Evolutionary conservation across 2,888 invertebrate species (phyloP), one percentile per base, ranked within the genome.

Genomic region (Oligia strigilis): DNA sequence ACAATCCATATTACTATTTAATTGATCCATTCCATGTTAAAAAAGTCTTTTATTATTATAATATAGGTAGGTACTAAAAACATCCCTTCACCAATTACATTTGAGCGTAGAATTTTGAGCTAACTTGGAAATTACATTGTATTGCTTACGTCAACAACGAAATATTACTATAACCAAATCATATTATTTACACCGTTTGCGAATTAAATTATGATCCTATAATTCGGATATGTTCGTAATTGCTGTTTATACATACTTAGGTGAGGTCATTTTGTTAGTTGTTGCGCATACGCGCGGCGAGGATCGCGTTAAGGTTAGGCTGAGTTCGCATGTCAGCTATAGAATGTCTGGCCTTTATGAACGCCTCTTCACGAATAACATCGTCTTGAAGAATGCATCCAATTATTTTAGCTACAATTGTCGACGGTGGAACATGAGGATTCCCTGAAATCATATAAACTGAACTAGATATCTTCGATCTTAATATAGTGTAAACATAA

Each of bases 331-430:
- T 93, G 89, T 97, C 97, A 4, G 96, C 96, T 86, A 96, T 95
- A n/a, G 97, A 96, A 88, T 96, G 96, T 52, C 96, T 94, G 58
- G 95, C 93, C 86, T 95, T 95, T 88, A 93, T 92, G 72, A 95
- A 88, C 13, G 96, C 95, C 89, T 96, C 95, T 88, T 97, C 96
- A 74, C 96, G 97, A 88, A 97, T 96, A 46, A 96, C 96, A 86
- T 98, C 97, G 90, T 97, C 97, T 87, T 97, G 97, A 85, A 98
- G 96, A 86, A 98, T 97, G 80, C 98, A 97, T 88, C 98, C 98
- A 97, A 98, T 98, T 90, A 98, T 98, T 94, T 98, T 98, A 94
- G 98, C 98, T 94, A 98, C 98, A 96, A 98, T 98, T 94, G 98
- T 98, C 92, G 98, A 98, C 83, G 98, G 98, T 94, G 98, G 98